phyloP scores from a whole-genome alignment of 2,797 vertebrate species.

The Podarcis siculus region DNA sequence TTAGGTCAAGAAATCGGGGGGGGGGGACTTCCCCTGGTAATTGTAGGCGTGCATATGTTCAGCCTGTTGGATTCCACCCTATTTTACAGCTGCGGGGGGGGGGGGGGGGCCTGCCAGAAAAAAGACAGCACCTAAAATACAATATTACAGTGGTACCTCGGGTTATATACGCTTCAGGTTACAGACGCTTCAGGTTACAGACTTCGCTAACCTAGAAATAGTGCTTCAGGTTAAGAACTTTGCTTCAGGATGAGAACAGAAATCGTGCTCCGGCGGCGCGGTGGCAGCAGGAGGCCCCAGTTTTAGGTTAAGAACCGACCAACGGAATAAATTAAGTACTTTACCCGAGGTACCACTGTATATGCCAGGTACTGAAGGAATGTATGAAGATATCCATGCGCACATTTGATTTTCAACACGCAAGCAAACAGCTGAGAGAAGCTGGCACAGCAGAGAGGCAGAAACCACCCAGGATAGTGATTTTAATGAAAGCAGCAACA shows the following conservation, averaged over 20 bases:
- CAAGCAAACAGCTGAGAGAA: not conserved
- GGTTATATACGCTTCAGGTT: too few species aligned
- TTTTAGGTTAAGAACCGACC: too few species aligned
- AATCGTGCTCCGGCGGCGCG: too few species aligned
- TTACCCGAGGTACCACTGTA: too few species aligned
- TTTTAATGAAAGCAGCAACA: not conserved
- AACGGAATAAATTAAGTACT: too few species aligned
- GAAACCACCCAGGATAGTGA: not conserved
- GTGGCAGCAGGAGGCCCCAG: too few species aligned
- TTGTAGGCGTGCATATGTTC: not conserved
- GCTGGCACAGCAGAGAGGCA: not conserved
- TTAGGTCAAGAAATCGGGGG: not conserved
- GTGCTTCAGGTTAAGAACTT: too few species aligned
- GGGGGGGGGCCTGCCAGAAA: not conserved
- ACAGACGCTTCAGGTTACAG: too few species aligned
- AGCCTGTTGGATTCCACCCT: not conserved
- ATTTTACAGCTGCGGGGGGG: not conserved
- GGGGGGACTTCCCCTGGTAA: not conserved
- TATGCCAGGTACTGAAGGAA: not conserved
- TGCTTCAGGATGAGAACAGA: too few species aligned
- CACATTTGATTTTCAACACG: not conserved
- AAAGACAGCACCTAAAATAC: not conserved
- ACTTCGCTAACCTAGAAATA: too few species aligned
- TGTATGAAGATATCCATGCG: not conserved
- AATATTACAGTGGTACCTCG: too few species aligned